Base-by-base conservation (phyloP, 2,113 vertebrate genomes). In the Noturus placidus region DNA sequence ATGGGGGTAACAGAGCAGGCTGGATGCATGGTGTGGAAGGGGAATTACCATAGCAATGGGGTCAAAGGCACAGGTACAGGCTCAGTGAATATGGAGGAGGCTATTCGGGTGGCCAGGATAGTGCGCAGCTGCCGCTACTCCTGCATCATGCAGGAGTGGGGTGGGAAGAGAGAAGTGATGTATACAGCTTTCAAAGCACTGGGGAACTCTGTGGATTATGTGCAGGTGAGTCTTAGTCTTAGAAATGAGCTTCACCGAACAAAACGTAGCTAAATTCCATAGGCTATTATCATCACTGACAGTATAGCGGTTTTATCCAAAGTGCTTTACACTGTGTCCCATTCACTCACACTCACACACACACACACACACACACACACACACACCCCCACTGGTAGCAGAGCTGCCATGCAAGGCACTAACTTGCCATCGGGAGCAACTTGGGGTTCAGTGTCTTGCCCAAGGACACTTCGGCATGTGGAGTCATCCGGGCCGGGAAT, bases 121-220 rank as follows among this genome's bases (percentile, higher is more conserved):
- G 97, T 98, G 74, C 95, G 94, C n/a, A 33, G 93, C 90, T 96
- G 94, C 91, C 95, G 95, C 35, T 97, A 96, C 92, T 95, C 96
- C 38, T 99, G 98, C 90, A 93, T 99, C 93, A 97, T 99, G 94
- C 98, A 99, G 95, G 96, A 98, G 92, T 99, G 98, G 98, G 98
- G 98, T 0, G 98, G 98, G 56, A 99, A 99, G 92, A 94, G 98
- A 35, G 98, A 99, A 92, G 98, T 99, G 92, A 99, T 99, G 98
- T 99, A 99, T 95, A 99, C 98, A 0, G 98, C 98, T 85, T 99
- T 99, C 90, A 97, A 96, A 90, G 98, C 97, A 0, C 96, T 99
- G 0, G 98, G 97, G 3, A 95, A 97, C 92, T 96, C 96, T 0
- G 97, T 99, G 94, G 98, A 99, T 89, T 99, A 99, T 13, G 94